A percentile compares a stretch with the other conserved stretches of the same genome.
phyloP scores from a whole-genome alignment of 2,113 vertebrate species.

The Colaptes auratus region DNA sequence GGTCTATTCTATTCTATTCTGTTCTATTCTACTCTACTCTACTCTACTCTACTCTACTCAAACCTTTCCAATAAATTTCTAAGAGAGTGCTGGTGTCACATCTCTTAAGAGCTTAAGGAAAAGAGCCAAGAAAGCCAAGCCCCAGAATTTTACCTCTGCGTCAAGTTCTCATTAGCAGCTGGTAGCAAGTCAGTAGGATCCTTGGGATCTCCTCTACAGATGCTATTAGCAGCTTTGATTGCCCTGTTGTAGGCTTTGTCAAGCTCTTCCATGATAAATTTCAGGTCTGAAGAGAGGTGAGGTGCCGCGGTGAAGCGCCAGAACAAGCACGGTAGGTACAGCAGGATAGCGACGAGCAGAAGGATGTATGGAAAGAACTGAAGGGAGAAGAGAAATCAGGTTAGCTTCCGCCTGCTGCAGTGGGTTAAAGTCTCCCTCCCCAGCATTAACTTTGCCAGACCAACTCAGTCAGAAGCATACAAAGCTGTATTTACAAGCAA shows the following conservation, averaged over 20 bases:
- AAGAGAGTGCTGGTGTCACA: background rate
- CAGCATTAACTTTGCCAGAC: too few relatives aligned
- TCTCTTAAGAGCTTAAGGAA: background rate
- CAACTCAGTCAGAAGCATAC: too few relatives aligned
- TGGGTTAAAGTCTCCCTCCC: too few relatives aligned
- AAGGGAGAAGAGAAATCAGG: background rate
- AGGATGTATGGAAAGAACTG: constrained; percentile 97
- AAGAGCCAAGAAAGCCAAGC: background rate
- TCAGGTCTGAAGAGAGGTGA: constrained; percentile 91
- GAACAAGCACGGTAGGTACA: constrained; percentile 88
- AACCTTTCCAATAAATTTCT: background rate
- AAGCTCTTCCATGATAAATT: constrained; percentile 95
- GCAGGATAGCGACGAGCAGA: constrained; percentile 85
- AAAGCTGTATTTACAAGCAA: too few relatives aligned
- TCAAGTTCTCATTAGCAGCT: constrained; percentile 52
- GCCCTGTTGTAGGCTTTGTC: constrained; percentile 93
- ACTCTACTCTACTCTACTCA: background rate
- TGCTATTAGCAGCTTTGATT: constrained; percentile 86
- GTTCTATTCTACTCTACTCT: too few relatives aligned
- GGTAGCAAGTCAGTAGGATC: constrained; percentile 48
- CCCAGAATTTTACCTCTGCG: constrained; percentile 70
- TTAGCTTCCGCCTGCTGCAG: background rate
- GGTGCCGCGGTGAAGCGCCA: constrained; percentile 91
- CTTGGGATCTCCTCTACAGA: constrained; percentile 69
- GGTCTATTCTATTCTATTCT: too few relatives aligned